Evolutionary conservation across 2,113 vertebrate species (phyloP).

Genomic region (Cnemophilus loriae): DNA sequence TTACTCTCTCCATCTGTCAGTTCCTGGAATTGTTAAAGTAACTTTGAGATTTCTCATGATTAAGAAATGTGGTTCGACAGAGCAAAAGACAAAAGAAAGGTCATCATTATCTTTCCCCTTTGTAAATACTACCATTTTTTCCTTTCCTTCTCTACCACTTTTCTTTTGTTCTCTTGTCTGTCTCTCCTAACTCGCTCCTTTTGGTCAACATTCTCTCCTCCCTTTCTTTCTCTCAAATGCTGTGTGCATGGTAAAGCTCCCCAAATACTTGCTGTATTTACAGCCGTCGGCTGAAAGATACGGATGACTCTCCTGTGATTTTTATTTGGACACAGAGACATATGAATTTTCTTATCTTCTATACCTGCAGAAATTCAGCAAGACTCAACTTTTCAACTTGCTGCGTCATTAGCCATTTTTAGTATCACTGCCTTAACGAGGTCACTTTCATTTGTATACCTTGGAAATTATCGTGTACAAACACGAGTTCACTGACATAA

Average conservation of each 20-base stretch:
- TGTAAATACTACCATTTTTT: not conserved
- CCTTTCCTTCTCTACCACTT: not conserved
- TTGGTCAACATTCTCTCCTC: not conserved
- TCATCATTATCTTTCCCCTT: not conserved
- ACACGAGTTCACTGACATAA: accelerated
- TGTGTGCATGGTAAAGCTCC: not conserved
- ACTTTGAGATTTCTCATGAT: not conserved
- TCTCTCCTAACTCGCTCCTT: not conserved
- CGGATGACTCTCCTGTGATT: not conserved
- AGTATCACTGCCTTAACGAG: not conserved
- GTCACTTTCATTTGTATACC: not conserved
- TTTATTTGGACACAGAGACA: not conserved
- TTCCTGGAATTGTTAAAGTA: not conserved
- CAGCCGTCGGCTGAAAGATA: not conserved
- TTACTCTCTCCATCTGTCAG: not conserved
- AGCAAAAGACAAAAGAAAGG: not conserved
- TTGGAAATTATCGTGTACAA: not conserved
- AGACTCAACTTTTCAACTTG: not conserved
- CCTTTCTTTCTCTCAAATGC: not conserved
- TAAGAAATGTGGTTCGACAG: not conserved
- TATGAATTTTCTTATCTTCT: not conserved
- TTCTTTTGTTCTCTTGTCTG: not conserved
- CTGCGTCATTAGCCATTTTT: not conserved
- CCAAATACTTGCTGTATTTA: not conserved
- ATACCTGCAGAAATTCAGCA: not conserved